A percentile compares a stretch with the other conserved stretches of the same genome.
These are phyloP conservation scores for Orchesella cincta DNA, from an alignment of 1,140 invertebrate genomes.

Conservation along the genomic window DNA sequence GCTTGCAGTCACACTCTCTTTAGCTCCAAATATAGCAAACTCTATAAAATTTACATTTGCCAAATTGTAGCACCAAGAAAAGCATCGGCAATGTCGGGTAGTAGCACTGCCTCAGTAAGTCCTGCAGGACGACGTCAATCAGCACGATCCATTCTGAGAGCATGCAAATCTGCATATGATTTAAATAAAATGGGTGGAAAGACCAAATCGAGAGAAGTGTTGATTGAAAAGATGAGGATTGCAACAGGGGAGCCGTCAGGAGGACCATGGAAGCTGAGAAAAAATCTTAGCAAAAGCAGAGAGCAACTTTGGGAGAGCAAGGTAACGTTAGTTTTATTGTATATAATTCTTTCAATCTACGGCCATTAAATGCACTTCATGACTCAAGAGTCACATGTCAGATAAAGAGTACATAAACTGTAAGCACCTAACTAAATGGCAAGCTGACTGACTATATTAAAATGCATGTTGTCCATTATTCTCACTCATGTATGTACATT, in stretches of 20 bases:
- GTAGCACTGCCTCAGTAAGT: conserved; percentile 19
- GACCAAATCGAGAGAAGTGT: conserved; percentile 47
- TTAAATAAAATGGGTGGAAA: conserved; percentile 43
- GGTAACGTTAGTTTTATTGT: no score
- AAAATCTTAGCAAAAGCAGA: conserved; percentile 47
- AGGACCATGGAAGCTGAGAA: conserved; percentile 38
- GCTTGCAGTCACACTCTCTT: neutral
- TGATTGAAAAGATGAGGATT: conserved; percentile 44
- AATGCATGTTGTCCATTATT: neutral
- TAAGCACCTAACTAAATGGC: no score
- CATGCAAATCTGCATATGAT: conserved; percentile 42
- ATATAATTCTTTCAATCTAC: no score
- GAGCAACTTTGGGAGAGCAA: conserved; percentile 51
- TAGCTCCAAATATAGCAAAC: neutral
- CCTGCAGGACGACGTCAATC: conserved; percentile 13
- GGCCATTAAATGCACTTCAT: no score
- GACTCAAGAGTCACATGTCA: no score
- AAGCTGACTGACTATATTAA: no score
- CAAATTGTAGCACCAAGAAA: conserved; percentile 16
- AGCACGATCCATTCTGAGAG: conserved; percentile 26
- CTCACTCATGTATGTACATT: neutral
- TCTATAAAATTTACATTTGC: neutral
- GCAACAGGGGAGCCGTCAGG: conserved; percentile 26
- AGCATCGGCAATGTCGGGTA: neutral
- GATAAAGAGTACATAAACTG: no score